Conservation (phyloP, 2,113 vertebrate genomes). For the Leuciscus idus region DNA sequence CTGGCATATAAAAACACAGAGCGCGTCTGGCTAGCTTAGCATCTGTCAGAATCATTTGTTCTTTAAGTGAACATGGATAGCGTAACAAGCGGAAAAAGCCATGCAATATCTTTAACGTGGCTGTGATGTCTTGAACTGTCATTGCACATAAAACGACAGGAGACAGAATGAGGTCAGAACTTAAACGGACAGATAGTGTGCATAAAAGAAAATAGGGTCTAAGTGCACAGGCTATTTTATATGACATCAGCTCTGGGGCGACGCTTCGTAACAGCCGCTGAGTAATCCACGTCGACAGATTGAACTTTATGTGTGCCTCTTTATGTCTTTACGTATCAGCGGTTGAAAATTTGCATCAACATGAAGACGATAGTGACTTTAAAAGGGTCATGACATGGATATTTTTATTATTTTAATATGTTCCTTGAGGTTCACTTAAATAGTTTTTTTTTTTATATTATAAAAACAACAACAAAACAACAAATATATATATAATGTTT, state of each 20-base stretch:
- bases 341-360: neutral
- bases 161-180: conserved; percentile 24
- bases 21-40: conserved; percentile 59
- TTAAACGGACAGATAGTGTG: conserved; percentile 36
- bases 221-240: neutral
- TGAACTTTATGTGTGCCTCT: conserved; percentile 63
- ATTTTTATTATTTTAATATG: no score
- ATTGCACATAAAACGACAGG: conserved; percentile 26
- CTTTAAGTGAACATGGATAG: conserved; percentile 29
- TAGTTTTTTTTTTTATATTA: no score
- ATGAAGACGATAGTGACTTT: neutral
- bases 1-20: conserved; percentile 50
- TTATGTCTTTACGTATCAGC: conserved; percentile 38
- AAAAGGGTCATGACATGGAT: no score
- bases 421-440: no score
- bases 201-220: neutral
- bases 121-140: conserved; percentile 33
- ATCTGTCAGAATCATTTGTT: conserved; percentile 53
- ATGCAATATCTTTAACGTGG: conserved; percentile 36
- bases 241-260: conserved; percentile 3
- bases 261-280: neutral
- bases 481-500: no score
- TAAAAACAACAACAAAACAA: no score
- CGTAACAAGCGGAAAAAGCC: conserved; percentile 37
- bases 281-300: conserved; percentile 30